A percentile compares a stretch with the other conserved stretches of the same genome.
Evolutionary conservation across 1,140 invertebrate genomes (phyloP).

Genomic region (Drosophila biarmipes): DNA sequence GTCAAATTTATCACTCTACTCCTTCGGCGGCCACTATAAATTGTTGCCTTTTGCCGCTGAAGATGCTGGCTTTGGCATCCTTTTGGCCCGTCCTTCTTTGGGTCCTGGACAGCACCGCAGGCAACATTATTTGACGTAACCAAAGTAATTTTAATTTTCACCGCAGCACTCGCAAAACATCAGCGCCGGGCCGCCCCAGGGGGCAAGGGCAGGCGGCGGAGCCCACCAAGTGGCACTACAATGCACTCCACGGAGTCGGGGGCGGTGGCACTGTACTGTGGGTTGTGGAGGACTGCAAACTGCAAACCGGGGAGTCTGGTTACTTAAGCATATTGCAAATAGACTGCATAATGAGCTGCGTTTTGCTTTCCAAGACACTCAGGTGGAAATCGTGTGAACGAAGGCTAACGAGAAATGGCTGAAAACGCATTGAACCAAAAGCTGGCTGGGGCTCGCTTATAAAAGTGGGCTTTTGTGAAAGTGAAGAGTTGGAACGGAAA

Average conservation of each 20-base stretch:
- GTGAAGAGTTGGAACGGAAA: not conserved
- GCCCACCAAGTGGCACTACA: slow-evolving; percentile 70
- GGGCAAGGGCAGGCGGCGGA: slow-evolving; percentile 4
- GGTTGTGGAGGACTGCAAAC: not conserved
- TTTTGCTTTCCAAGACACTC: slow-evolving; percentile 70
- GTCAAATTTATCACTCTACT: slow-evolving; percentile 75
- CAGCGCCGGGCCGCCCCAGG: slow-evolving; percentile 1
- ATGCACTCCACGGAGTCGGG: slow-evolving; percentile 55
- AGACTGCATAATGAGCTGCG: slow-evolving; percentile 79
- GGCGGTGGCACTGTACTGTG: not conserved
- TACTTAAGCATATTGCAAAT: slow-evolving; percentile 81
- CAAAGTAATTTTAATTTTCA: slow-evolving; percentile 82
- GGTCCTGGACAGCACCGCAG: slow-evolving; percentile 61
- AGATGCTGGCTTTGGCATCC: slow-evolving; percentile 35
- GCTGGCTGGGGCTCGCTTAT: slow-evolving; percentile 15
- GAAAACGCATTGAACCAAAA: slow-evolving; percentile 47
- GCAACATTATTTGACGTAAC: slow-evolving; percentile 81
- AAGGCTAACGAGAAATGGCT: slow-evolving; percentile 29
- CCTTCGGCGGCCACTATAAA: slow-evolving; percentile 72
- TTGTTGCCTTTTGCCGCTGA: slow-evolving; percentile 60
- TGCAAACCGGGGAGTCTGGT: slow-evolving; percentile 34
- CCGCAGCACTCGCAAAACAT: slow-evolving; percentile 57
- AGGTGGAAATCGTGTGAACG: slow-evolving; percentile 67
- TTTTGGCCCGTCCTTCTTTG: slow-evolving; percentile 31
- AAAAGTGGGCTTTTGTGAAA: slow-evolving; percentile 11